Conservation (phyloP, 2,888 invertebrate genomes). For the Pseudococcus viburni region DNA sequence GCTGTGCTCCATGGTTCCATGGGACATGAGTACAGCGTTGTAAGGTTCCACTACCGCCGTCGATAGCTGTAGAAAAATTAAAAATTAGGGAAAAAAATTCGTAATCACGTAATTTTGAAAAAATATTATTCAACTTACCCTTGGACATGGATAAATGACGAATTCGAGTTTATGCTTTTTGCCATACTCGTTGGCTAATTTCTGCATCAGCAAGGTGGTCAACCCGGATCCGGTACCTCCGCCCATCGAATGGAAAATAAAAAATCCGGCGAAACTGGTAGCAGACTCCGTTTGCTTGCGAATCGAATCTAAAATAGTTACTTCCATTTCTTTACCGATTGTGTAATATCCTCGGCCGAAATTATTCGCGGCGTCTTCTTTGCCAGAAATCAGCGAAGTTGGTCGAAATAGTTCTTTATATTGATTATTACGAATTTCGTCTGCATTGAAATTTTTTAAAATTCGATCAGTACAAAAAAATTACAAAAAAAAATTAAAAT, state of each 20-base stretch:
- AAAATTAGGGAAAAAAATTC: background rate
- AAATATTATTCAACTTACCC: conserved; percentile 67
- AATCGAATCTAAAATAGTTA: conserved; percentile 42
- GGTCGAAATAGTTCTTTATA: conserved; percentile 61
- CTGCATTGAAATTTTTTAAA: background rate
- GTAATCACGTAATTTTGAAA: too few relatives aligned
- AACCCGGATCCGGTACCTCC: conserved; percentile 60
- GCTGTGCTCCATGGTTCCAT: conserved; percentile 61
- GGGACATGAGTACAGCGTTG: conserved; percentile 54
- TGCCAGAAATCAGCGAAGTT: conserved; percentile 57
- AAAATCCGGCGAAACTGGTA: conserved; percentile 50
- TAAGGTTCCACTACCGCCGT: conserved; percentile 55
- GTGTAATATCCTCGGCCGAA: conserved; percentile 60
- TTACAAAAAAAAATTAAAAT: too few relatives aligned
- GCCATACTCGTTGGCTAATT: conserved; percentile 8
- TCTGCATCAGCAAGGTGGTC: conserved; percentile 48
- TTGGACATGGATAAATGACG: conserved; percentile 40
- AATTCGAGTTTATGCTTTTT: conserved; percentile 60
- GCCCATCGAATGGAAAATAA: conserved; percentile 58
- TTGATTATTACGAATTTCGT: conserved; percentile 60
- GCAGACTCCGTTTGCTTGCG: conserved; percentile 35
- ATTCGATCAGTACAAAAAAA: background rate
- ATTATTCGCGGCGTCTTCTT: conserved; percentile 58
- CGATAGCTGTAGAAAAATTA: background rate
- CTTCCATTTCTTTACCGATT: conserved; percentile 55